phyloP scores from a whole-genome alignment of 2,888 invertebrate species.

The Drosophila lutescens region DNA sequence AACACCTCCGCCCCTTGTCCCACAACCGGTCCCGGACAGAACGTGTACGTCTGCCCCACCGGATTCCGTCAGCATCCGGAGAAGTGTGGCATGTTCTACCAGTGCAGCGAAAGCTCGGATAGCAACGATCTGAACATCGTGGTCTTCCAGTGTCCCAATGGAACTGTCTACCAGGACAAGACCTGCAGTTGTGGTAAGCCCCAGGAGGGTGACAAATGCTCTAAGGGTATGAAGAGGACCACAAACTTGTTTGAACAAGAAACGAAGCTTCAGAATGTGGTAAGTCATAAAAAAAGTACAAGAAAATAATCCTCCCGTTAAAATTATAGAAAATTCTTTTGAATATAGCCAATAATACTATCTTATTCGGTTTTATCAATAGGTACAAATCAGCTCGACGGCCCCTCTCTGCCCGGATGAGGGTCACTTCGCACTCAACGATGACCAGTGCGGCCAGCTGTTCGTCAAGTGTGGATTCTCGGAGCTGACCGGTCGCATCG shows the following conservation, averaged over 20 bases:
- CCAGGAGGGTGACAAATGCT: constrained; percentile 83
- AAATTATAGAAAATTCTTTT: not conserved
- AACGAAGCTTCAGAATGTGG: constrained; percentile 72
- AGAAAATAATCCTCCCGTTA: too few relatives aligned
- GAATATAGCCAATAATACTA: not conserved
- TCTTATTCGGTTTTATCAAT: constrained; percentile 60
- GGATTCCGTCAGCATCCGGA: constrained; percentile 93
- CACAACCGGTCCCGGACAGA: constrained; percentile 86
- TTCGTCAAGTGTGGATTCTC: constrained; percentile 89
- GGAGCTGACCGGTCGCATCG: constrained; percentile 85
- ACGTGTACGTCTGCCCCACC: constrained; percentile 91
- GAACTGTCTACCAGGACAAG: constrained; percentile 90
- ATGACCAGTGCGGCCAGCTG: constrained; percentile 88
- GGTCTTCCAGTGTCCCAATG: constrained; percentile 90
- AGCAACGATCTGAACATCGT: constrained; percentile 90
- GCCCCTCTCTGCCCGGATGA: constrained; percentile 87
- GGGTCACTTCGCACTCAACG: constrained; percentile 89
- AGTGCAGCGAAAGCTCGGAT: constrained; percentile 89
- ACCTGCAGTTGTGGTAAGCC: constrained; percentile 90
- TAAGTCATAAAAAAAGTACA: constrained; percentile 50
- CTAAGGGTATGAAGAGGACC: constrained; percentile 54
- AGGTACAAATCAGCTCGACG: constrained; percentile 88
- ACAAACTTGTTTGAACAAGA: constrained; percentile 66
- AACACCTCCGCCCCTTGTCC: constrained; percentile 65
- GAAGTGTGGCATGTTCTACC: constrained; percentile 93